Evolutionary conservation across 2,797 vertebrate genomes (phyloP), one percentile per base, ranked within the genome.

Genomic region (Tapirus indicus): DNA sequence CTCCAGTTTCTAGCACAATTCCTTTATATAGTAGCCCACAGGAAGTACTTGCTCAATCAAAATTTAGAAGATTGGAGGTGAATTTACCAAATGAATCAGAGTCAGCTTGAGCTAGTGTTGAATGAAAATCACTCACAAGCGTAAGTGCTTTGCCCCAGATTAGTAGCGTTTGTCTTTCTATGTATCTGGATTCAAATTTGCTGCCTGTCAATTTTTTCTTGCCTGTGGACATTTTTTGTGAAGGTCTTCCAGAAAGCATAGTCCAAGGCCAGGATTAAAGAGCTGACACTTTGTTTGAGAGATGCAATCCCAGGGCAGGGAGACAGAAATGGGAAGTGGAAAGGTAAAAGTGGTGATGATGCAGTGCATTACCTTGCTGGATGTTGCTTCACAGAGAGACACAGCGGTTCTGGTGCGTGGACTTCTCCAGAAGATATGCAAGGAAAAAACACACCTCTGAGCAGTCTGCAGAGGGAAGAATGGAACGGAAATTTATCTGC

Each of bases 11-110:
- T 74, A 60, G 49, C 47, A 18, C 62, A 52, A 49, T 85, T 79
- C 16, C 64, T 69, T 62, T 58, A 29, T 49, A 35, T 79, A 54
- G 87, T 47, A n/a, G 32, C 66, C 23, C 38, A 64, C 1, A 49
- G 58, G 88, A 74, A 47, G 52, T n/a, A 29, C 66, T 91, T 83
- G 77, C 82, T 93, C 64, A 88, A 52, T 91, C 71, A 84, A 71
- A 52, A 56, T 71, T 62, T 77, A 49, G 64, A 82, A 79, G 58
- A 16, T 29, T 54, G 35, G 52, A 14, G 80, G 13, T 38, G 25
- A 91, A 69, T 80, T 88, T 88, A 38, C 75, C 52, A 58, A 66
- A 38, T 21, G 78, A 85, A 66, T 85, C 94, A 62, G 32, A 35
- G 44, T 91, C 72, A 69, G 25, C 64, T 80, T 47, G 56, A 91